Base-by-base conservation (phyloP, 1,140 invertebrate genomes). In the Hypsibius dujardini region DNA sequence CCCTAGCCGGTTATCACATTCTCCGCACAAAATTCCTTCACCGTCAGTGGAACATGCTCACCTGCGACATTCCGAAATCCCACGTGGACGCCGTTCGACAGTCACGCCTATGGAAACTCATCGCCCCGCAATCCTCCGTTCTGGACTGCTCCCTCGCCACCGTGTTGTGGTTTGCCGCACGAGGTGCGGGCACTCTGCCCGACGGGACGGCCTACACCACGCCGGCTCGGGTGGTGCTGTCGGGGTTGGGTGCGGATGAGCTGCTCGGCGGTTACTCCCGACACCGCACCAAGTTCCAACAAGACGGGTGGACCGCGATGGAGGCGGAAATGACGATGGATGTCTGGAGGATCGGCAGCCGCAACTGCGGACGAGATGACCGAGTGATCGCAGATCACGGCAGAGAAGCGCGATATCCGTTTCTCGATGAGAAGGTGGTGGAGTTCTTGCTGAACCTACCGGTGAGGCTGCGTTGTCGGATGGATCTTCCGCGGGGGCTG, bases 221-320 rank as follows among this genome's bases (percentile, higher is more conserved):
- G 3, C 46, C 47, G 42, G 71, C 73, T 42, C 75, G 88, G 87
- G 84, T 95, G n/a, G 79, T 94, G 70, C 79, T 96, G 67, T 80
- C 90, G 76, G 94, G 95, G 46, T 91, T 90, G 83, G 95, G 94
- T 15, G 93, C 94, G 40, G 95, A 98, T 85, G 95, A 98, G 83
- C 84, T 95, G 75, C 87, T 98, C 76, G 93, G 89, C 70, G 95
- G 95, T 1, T 98, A 98, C 76, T 87, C 85, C 67, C 84, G 92
- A 74, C 92, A 96, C 76, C 83, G 90, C 74, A 87, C 85, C n/a
- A 77, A 74, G 71, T 82, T 77, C 72, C 76, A 75, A 77, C 78
- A 42, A 15, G 73, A 47, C 46, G 76, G 75, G 1, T 74, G 15
- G 45, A 7, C 59, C 46, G 74, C 59, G 40, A 45, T 77, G 7